Evolutionary conservation across 2,888 invertebrate genomes (phyloP), one percentile per base, ranked within the genome.

Genomic region (Orchesellides sinensis): DNA sequence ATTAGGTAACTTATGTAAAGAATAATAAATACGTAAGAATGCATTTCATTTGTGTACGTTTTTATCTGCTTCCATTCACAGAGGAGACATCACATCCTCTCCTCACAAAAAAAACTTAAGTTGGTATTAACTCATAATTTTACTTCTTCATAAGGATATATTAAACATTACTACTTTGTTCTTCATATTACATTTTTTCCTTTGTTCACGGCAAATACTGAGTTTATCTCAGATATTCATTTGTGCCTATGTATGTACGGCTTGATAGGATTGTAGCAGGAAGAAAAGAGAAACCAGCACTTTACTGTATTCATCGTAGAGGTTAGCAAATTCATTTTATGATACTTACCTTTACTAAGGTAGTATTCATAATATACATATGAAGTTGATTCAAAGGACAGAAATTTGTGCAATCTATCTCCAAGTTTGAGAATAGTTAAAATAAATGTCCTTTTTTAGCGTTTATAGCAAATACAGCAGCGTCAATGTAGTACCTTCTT

Each of bases 331-430:
- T 49, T 6, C n/a, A 4, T n/a, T 49, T 49, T 12, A 29, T 59
- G n/a, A 29, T 29, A 63, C 17, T 14, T 32, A 32, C 52, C 45
- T 23, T 12, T 21, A 56, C 56, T 21, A 27, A 5, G 23, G 1
- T 27, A 27, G 17, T 5, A 6, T 47, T n/a, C n/a, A n/a, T n/a
- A n/a, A n/a, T n/a, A n/a, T n/a, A n/a, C n/a, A n/a, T n/a, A 27
- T 32, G 63, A 56, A 56, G 66, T 29, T 75, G 56, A 75, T 68
- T 75, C 56, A 75, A 56, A 75, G 54, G 66, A 68, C 66, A 65
- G 54, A 54, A 54, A 56, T 75, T 75, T 75, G 59, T 75, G 56
- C 75, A 75, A 52, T 65, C 59, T 72, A 35, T 17, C 32, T 74
- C 52, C 19, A 54, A 52, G 19, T 52, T 65, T 35, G 49, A 63